These are phyloP conservation scores for Nomada flava DNA, from an alignment of 2,888 invertebrate genomes.

Conservation along the genomic window DNA sequence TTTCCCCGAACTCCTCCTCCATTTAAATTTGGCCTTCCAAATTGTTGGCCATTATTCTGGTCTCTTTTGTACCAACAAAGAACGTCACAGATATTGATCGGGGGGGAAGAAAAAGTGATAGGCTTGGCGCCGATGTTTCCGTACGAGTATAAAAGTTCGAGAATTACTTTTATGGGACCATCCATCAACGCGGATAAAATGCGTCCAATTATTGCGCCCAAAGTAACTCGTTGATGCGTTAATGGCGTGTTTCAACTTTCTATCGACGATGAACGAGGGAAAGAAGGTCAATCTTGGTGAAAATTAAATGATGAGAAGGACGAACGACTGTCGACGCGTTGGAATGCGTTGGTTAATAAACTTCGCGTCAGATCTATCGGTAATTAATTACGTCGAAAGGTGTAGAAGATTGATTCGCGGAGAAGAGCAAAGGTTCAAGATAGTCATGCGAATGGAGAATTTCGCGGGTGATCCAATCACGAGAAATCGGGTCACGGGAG, in stretches of 20 bases:
- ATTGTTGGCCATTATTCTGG: neutral
- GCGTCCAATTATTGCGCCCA: slow-evolving; percentile 44
- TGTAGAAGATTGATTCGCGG: slow-evolving; percentile 1
- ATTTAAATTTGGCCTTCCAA: slow-evolving; percentile 4
- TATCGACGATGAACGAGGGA: neutral
- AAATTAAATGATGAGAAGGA: slow-evolving; percentile 29
- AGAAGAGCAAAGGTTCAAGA: slow-evolving; percentile 15
- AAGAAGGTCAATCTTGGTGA: slow-evolving; percentile 1
- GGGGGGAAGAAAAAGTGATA: neutral
- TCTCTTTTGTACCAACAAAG: neutral
- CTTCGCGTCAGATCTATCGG: slow-evolving; percentile 15
- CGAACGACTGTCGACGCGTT: slow-evolving; percentile 26
- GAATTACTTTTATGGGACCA: slow-evolving; percentile 11
- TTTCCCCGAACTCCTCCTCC: neutral
- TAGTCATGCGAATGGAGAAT: neutral
- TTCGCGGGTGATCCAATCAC: neutral
- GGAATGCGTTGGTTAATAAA: slow-evolving; percentile 11
- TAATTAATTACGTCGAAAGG: slow-evolving; percentile 47
- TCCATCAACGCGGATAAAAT: slow-evolving; percentile 3
- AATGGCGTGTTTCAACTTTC: slow-evolving; percentile 56
- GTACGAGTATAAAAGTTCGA: neutral
- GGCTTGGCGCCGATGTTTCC: neutral
- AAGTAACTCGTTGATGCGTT: slow-evolving; percentile 28
- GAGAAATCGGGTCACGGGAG: slow-evolving; percentile 12
- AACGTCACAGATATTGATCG: neutral